These are phyloP conservation scores for Nymphalis io DNA, from an alignment of 1,140 invertebrate genomes.

Conservation along the genomic window DNA sequence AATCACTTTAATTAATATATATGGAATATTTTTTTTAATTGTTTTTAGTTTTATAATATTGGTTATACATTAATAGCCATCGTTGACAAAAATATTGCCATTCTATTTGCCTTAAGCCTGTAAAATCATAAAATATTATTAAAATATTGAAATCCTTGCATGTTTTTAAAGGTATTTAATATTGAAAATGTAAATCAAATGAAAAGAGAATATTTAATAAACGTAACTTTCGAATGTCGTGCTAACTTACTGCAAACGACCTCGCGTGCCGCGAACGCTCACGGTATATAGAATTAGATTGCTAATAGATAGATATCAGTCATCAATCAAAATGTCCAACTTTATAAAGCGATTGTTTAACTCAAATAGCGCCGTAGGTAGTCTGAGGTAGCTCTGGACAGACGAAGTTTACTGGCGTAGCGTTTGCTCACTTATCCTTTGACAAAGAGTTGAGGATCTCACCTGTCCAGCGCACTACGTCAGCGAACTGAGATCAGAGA, in stretches of 20 bases:
- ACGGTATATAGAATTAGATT: constrained; percentile 62
- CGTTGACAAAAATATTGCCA: no score
- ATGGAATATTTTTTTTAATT: no score
- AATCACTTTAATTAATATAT: no score
- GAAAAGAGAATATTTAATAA: constrained; percentile 28
- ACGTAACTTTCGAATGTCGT: constrained; percentile 38
- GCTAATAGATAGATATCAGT: constrained; percentile 54
- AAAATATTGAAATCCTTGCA: constrained; percentile 6
- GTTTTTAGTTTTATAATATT: no score
- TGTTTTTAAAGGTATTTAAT: constrained; percentile 9
- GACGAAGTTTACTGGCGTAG: constrained; percentile 29
- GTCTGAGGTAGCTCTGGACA: constrained; percentile 18
- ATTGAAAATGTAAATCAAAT: constrained; percentile 14
- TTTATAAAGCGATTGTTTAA: constrained; percentile 42
- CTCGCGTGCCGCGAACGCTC: constrained; percentile 50
- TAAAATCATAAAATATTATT: no score
- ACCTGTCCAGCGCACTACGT: constrained; percentile 63
- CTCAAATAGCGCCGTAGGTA: constrained; percentile 22
- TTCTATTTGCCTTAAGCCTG: no score
- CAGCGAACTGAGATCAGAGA: constrained; percentile 57
- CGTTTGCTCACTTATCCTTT: constrained; percentile 38
- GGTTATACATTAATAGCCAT: no score
- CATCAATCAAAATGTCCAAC: constrained; percentile 62
- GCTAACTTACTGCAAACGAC: constrained; percentile 46
- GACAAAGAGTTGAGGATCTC: constrained; percentile 60